phyloP scores from a whole-genome alignment of 2,113 vertebrate genomes.

The Mirounga angustirostris region DNA sequence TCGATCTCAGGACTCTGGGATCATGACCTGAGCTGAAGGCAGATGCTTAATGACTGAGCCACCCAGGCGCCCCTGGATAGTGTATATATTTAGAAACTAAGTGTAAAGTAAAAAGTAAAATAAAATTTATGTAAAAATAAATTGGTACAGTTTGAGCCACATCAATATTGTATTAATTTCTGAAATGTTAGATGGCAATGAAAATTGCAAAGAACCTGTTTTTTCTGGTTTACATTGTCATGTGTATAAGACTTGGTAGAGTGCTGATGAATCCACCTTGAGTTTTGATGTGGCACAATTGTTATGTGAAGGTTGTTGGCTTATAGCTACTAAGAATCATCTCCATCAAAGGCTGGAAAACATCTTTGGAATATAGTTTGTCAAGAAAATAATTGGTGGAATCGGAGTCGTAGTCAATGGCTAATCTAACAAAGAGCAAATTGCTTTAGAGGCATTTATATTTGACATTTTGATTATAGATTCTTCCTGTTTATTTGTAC shows the following conservation, averaged over 20 bases:
- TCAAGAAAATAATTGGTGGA: neutral
- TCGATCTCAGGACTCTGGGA: too few relatives aligned
- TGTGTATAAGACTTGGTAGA: neutral
- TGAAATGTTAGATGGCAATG: neutral
- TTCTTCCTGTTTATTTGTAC: constrained; percentile 34
- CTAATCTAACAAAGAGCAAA: neutral
- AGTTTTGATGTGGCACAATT: neutral
- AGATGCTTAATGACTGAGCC: too few relatives aligned
- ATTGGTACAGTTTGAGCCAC: neutral
- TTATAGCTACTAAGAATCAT: neutral
- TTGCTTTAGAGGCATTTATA: constrained; percentile 9
- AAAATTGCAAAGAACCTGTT: neutral
- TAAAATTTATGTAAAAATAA: constrained; percentile 21
- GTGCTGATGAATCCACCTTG: neutral
- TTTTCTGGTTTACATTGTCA: constrained; percentile 14
- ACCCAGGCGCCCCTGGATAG: neutral
- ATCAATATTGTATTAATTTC: neutral
- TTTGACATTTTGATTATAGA: neutral
- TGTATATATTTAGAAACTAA: neutral
- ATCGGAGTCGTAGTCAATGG: neutral
- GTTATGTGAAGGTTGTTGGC: neutral
- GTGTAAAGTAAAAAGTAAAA: neutral
- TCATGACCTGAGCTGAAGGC: too few relatives aligned
- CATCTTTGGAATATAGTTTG: constrained; percentile 7
- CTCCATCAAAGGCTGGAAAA: neutral